These are phyloP conservation scores for Engraulis encrasicolus DNA, from an alignment of 2,113 vertebrate genomes.

Conservation along the genomic window DNA sequence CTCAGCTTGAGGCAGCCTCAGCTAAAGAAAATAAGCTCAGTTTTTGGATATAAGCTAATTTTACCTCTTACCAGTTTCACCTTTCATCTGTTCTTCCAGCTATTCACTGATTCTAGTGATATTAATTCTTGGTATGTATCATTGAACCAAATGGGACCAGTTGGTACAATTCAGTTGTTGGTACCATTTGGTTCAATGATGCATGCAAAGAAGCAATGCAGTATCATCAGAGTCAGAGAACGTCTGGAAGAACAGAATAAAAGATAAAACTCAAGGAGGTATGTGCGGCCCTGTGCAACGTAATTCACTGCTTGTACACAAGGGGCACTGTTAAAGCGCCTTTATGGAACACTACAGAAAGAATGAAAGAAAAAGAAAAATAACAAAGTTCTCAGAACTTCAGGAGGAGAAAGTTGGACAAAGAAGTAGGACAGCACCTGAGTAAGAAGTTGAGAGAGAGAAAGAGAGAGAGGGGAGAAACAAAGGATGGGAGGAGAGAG, in stretches of 20 bases:
- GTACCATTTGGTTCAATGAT: too few relatives aligned
- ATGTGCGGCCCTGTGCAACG: not conserved
- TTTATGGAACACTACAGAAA: not conserved
- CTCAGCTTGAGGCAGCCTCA: not conserved
- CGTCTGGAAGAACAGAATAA: too few relatives aligned
- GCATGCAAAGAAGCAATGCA: too few relatives aligned
- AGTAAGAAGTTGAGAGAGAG: not conserved
- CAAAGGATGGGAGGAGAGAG: slow-evolving; percentile 31
- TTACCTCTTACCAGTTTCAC: too few relatives aligned
- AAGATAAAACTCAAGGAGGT: too few relatives aligned
- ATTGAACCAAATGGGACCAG: too few relatives aligned
- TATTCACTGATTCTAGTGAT: too few relatives aligned
- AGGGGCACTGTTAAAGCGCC: not conserved
- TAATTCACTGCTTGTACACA: slow-evolving; percentile 8
- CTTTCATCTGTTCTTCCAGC: too few relatives aligned
- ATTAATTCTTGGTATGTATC: too few relatives aligned
- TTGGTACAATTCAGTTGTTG: too few relatives aligned
- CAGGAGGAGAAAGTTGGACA: not conserved
- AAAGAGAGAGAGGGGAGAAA: not conserved
- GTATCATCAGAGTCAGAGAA: too few relatives aligned
- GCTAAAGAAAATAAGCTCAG: not conserved
- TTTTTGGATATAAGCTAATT: too few relatives aligned
- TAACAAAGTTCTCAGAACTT: slow-evolving; percentile 70
- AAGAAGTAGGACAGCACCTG: slow-evolving; percentile 23
- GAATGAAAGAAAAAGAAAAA: slow-evolving; percentile 42